A percentile compares a stretch with the other conserved stretches of the same genome.
These are phyloP conservation scores for Troglohyphantes excavatus DNA, from an alignment of 2,888 invertebrate genomes.

Conservation along the genomic window DNA sequence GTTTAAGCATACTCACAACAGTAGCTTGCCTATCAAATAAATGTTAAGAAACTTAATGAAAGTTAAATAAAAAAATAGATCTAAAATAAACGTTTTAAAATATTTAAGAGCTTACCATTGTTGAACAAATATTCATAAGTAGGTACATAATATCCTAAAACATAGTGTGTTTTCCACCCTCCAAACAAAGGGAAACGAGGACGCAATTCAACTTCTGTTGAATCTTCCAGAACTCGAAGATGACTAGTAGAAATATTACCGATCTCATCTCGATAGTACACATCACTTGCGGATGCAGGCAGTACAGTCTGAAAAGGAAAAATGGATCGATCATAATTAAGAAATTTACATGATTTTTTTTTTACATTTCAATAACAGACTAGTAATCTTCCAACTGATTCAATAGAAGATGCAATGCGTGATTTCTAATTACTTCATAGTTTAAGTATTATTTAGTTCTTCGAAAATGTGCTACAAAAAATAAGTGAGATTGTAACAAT, in stretches of 20 bases:
- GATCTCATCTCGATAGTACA: conserved; percentile 98
- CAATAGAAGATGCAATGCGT: too few species aligned
- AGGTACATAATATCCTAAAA: conserved; percentile 97
- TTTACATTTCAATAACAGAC: too few species aligned
- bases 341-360: too few species aligned
- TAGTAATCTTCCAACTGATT: too few species aligned
- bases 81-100: background rate
- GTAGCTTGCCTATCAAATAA: too few species aligned
- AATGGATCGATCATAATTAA: too few species aligned
- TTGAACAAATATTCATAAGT: conserved; percentile 97
- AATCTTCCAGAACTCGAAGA: conserved; percentile 92
- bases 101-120: conserved; percentile 84
- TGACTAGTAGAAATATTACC: conserved; percentile 99
- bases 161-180: conserved; percentile 99
- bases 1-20: too few species aligned
- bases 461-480: too few species aligned
- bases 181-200: conserved; percentile 99
- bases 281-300: conserved; percentile 94
- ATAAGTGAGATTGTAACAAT: too few species aligned
- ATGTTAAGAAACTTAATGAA: too few species aligned
- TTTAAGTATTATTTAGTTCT: too few species aligned
- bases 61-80: background rate
- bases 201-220: conserved; percentile 96
- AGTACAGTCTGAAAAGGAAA: conserved; percentile 84
- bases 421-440: too few species aligned